phyloP scores from a whole-genome alignment of 1,140 invertebrate species.

The Melitaea cinxia region DNA sequence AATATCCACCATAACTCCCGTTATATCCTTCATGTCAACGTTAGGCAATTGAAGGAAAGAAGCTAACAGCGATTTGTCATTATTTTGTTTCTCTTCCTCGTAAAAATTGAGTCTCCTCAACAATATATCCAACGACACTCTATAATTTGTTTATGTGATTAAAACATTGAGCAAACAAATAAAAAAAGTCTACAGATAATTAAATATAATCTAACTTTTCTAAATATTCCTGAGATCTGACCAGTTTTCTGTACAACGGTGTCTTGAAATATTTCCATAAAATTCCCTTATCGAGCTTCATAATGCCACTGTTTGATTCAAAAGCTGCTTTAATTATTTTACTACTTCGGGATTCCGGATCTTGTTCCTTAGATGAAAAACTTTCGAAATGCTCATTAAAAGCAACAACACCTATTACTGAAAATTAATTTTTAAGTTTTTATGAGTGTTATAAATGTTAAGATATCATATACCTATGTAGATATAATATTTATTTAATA shows the following conservation, averaged over 20 bases:
- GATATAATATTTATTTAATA: no score
- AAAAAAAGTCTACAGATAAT: no score
- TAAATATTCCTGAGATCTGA: slow-evolving; percentile 86
- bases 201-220: slow-evolving; percentile 84
- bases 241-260: slow-evolving; percentile 87
- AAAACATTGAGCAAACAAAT: neutral
- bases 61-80: slow-evolving; percentile 81
- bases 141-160: slow-evolving; percentile 47
- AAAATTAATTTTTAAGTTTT: slow-evolving; percentile 50
- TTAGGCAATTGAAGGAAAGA: slow-evolving; percentile 85
- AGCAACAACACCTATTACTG: slow-evolving; percentile 87
- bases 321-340: slow-evolving; percentile 88
- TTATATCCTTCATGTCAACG: slow-evolving; percentile 89
- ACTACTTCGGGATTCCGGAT: slow-evolving; percentile 83
- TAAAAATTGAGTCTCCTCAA: slow-evolving; percentile 82
- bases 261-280: slow-evolving; percentile 89
- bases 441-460: no score
- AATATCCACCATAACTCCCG: slow-evolving; percentile 91
- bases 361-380: slow-evolving; percentile 84
- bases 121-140: slow-evolving; percentile 87
- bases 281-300: slow-evolving; percentile 89
- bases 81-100: slow-evolving; percentile 50
- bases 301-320: slow-evolving; percentile 86
- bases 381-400: slow-evolving; percentile 86
- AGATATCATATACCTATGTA: no score